Conservation (phyloP, 2,797 vertebrate species). For the Alosa sapidissima region DNA sequence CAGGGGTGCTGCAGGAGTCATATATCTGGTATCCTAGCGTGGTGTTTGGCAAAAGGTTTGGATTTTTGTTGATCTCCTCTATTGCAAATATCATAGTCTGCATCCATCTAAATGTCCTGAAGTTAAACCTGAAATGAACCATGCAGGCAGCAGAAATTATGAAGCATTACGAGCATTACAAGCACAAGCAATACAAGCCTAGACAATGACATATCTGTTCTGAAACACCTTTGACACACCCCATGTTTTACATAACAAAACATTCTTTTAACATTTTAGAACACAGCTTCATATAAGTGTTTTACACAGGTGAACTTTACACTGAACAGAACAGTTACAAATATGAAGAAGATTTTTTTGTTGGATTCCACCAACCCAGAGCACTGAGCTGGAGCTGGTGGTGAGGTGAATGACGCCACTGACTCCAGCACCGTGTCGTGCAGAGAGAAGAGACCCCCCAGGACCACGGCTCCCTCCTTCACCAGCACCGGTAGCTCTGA, state of each 20-base stretch:
- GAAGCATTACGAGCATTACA: too few relatives aligned
- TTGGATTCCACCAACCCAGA: slow-evolving; percentile 61
- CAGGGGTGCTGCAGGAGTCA: slow-evolving; percentile 77
- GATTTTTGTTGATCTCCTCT: slow-evolving; percentile 75
- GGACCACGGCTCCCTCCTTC: slow-evolving; percentile 69
- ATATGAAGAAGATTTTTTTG: not conserved
- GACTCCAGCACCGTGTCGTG: slow-evolving; percentile 72
- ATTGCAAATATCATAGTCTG: slow-evolving; percentile 82
- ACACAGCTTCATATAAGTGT: not conserved
- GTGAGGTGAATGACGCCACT: slow-evolving; percentile 61
- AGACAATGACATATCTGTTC: not conserved
- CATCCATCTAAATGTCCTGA: slow-evolving; percentile 81
- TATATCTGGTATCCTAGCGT: slow-evolving; percentile 78
- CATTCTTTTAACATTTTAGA: not conserved
- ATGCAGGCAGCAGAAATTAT: not conserved
- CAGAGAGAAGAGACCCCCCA: slow-evolving; percentile 80
- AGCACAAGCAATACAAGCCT: not conserved
- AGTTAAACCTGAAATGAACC: slow-evolving; percentile 70
- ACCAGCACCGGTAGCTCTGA: slow-evolving; percentile 63
- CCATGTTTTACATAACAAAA: not conserved
- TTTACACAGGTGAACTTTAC: not conserved
- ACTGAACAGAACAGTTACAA: not conserved
- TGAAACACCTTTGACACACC: not conserved
- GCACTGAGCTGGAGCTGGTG: slow-evolving; percentile 64
- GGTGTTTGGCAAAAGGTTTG: slow-evolving; percentile 69